These are phyloP conservation scores for Melanchra persicariae DNA, from an alignment of 2,888 invertebrate species.

Conservation along the genomic window DNA sequence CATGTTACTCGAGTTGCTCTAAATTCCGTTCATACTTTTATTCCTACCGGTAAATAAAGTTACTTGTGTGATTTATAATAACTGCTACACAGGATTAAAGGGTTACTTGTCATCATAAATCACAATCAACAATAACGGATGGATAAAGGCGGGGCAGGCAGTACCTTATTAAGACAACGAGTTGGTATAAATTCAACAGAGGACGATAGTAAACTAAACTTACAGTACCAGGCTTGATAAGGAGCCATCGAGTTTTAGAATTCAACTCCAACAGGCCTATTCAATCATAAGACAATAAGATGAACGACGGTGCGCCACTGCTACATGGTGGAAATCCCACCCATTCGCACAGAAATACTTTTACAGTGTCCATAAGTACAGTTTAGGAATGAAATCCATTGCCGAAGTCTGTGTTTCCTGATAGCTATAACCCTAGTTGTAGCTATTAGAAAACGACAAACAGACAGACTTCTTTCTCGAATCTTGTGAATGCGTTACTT, in stretches of 20 bases:
- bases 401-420: neutral
- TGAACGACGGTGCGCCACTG: too few species aligned
- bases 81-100: conserved; percentile 35
- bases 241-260: neutral
- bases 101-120: conserved; percentile 51
- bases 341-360: too few species aligned
- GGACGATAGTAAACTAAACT: conserved; percentile 37
- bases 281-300: too few species aligned
- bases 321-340: too few species aligned
- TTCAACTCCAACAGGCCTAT: neutral
- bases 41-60: neutral
- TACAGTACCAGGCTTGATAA: neutral
- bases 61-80: conserved; percentile 33
- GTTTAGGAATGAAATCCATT: neutral
- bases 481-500: neutral
- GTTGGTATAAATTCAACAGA: conserved; percentile 9
- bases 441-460: too few species aligned
- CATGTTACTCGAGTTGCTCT: neutral
- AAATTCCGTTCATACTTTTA: neutral
- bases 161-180: conserved; percentile 52
- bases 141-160: conserved; percentile 41
- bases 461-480: too few species aligned
- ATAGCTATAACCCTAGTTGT: neutral
- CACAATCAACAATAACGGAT: conserved; percentile 63
- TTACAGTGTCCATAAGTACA: too few species aligned